Evolutionary conservation across 2,797 vertebrate genomes (phyloP).

Genomic region (Echeneis naucrates): DNA sequence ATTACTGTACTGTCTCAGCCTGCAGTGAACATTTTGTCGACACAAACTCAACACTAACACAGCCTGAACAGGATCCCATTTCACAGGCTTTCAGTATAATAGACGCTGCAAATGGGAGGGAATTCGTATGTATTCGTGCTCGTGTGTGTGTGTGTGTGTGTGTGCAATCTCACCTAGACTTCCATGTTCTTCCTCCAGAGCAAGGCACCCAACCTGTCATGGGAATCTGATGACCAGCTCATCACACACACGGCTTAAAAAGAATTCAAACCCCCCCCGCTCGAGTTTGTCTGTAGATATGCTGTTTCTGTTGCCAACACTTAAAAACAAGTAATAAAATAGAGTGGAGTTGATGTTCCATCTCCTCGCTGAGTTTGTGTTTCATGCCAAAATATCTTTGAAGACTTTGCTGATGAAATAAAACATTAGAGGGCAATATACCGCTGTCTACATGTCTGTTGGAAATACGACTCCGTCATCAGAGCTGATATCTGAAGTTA

Average conservation of each 20-base stretch:
- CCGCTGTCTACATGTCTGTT: no score
- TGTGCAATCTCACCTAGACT: no score
- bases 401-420: background rate
- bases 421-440: background rate
- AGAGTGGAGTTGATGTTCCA: slow-evolving; percentile 24
- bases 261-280: slow-evolving; percentile 41
- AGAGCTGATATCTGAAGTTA: no score
- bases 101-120: slow-evolving; percentile 17
- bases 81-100: slow-evolving; percentile 27
- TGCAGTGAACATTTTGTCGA: slow-evolving; percentile 28
- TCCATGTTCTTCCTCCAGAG: slow-evolving; percentile 47
- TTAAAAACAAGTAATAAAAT: slow-evolving; percentile 33
- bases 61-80: slow-evolving; percentile 32
- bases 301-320: slow-evolving; percentile 26
- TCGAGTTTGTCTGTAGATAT: slow-evolving; percentile 20
- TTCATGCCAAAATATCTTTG: background rate
- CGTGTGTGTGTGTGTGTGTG: slow-evolving; percentile 21
- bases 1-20: slow-evolving; percentile 22
- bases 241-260: slow-evolving; percentile 18
- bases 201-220: slow-evolving; percentile 36
- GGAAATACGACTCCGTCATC: no score
- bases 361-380: slow-evolving; percentile 16
- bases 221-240: slow-evolving; percentile 56
- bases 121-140: slow-evolving; percentile 22
- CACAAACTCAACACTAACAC: slow-evolving; percentile 7